A percentile compares a stretch with the other conserved stretches of the same genome.
phyloP scores from a whole-genome alignment of 2,888 invertebrate species.

The Malachius bipustulatus region DNA sequence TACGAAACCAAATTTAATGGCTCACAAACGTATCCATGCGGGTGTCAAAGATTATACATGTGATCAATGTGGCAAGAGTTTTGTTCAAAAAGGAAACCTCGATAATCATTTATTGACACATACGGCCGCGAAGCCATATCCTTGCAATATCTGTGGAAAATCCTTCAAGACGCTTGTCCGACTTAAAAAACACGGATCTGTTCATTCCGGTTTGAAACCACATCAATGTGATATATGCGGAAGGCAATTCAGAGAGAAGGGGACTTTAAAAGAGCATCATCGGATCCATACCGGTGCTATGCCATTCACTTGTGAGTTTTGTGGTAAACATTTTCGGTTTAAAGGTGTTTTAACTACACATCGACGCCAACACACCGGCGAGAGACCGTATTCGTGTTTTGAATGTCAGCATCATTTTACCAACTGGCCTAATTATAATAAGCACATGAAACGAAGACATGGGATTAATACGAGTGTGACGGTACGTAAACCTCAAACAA shows the following conservation, averaged over 20 bases:
- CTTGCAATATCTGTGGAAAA: constrained; percentile 40
- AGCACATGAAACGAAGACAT: constrained; percentile 67
- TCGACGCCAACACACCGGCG: constrained; percentile 55
- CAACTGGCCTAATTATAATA: constrained; percentile 74
- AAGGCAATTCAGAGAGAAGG: constrained; percentile 51
- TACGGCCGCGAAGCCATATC: constrained; percentile 39
- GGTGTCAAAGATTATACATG: constrained; percentile 44
- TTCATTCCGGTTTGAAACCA: constrained; percentile 47
- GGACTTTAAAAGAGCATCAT: constrained; percentile 60
- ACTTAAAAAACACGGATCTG: constrained; percentile 44
- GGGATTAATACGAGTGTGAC: constrained; percentile 41
- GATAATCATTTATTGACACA: constrained; percentile 46
- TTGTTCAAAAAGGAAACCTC: constrained; percentile 46
- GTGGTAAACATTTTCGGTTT: constrained; percentile 62
- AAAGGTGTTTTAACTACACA: constrained; percentile 67
- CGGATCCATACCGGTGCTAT: constrained; percentile 67
- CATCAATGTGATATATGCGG: constrained; percentile 51
- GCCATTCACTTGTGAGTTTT: constrained; percentile 66
- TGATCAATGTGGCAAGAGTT: constrained; percentile 47
- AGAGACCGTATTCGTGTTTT: constrained; percentile 59
- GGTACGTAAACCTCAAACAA: constrained; percentile 35
- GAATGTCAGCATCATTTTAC: constrained; percentile 65
- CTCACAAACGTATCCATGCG: constrained; percentile 44
- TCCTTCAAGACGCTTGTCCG: constrained; percentile 46
- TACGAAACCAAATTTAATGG: constrained; percentile 45